Evolutionary conservation across 2,113 vertebrate genomes (phyloP).

Genomic region (Actenoides lindsayi): DNA sequence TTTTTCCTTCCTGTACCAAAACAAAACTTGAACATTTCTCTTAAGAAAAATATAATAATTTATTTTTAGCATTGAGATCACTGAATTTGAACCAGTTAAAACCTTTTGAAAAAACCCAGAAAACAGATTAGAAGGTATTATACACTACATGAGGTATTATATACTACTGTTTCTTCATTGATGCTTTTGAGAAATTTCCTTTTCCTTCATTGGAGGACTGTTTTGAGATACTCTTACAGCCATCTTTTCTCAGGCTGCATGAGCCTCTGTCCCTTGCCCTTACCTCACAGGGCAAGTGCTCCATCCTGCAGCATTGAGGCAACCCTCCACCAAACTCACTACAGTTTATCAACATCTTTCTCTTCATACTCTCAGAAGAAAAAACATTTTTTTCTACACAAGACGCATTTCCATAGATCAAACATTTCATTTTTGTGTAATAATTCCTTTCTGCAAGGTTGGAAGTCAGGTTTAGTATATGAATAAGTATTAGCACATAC

Average conservation of each 20-base stretch:
- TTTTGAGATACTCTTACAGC: background rate
- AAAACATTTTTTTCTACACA: background rate
- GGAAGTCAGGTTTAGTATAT: background rate
- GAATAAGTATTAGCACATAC: background rate
- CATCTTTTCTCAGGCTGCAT: background rate
- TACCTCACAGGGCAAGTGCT: background rate
- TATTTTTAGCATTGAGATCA: background rate
- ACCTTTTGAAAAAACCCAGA: background rate
- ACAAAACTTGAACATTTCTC: background rate
- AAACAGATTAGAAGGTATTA: background rate
- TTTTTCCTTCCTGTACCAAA: background rate
- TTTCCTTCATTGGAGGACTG: background rate
- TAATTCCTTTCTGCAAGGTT: background rate
- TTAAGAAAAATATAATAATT: background rate
- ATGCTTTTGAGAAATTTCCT: background rate
- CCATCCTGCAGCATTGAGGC: too few relatives aligned
- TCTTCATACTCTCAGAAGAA: accelerated
- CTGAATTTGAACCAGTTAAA: background rate
- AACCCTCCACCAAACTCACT: accelerated
- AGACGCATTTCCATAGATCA: background rate
- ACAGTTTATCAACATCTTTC: background rate
- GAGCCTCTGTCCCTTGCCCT: background rate
- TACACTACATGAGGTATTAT: background rate
- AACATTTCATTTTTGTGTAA: background rate
- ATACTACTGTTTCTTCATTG: background rate